A percentile compares a stretch with the other conserved stretches of the same genome.
Conservation (phyloP, 2,113 vertebrate species). For the Salminus brasiliensis region DNA sequence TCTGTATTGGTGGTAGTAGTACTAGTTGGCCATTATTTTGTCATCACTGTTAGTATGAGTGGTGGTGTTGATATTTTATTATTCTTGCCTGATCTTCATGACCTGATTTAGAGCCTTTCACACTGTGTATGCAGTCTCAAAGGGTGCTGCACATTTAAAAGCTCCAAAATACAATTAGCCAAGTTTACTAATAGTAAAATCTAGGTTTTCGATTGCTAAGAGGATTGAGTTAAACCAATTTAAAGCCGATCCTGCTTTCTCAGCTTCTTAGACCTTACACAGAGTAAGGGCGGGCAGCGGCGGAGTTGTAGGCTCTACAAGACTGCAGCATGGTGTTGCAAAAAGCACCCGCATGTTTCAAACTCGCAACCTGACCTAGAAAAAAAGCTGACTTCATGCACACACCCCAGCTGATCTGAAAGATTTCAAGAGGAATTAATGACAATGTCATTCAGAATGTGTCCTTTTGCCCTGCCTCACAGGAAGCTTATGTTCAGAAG, state of each 20-base stretch:
- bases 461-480: conserved; percentile 23
- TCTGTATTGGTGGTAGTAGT: no score
- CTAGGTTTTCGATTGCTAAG: conserved; percentile 66
- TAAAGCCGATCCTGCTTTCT: conserved; percentile 64
- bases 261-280: conserved; percentile 52
- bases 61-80: no score
- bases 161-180: conserved; percentile 58
- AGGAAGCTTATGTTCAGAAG: conserved; percentile 99
- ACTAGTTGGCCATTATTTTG: no score
- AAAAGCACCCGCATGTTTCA: neutral
- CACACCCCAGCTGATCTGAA: neutral
- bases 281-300: conserved; percentile 6
- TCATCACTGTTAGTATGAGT: no score
- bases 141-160: conserved; percentile 36
- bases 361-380: neutral
- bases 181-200: conserved; percentile 63
- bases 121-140: neutral
- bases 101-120: no score
- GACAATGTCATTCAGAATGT: neutral
- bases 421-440: neutral
- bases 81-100: no score
- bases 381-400: neutral
- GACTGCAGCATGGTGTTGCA: neutral
- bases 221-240: conserved; percentile 75
- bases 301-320: neutral